Base-by-base conservation (phyloP, 1,140 invertebrate species). In the Pogonomyrmex barbatus region DNA sequence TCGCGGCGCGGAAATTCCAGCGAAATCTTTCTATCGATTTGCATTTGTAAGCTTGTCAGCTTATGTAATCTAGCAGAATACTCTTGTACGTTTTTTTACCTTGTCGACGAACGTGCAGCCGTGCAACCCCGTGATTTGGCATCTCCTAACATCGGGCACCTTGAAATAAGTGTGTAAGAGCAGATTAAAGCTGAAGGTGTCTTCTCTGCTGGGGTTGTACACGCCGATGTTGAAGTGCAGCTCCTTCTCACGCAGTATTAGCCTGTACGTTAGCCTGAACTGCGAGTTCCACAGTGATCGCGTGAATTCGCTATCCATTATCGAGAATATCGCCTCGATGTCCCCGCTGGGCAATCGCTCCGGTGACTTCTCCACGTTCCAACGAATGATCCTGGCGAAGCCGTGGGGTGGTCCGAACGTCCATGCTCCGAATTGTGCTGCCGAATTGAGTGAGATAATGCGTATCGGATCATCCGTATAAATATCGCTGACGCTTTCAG, bases 81-180 rank as follows among this genome's bases (percentile, higher is more conserved):
- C 30, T 14, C 8, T 5, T 24, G 24, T 24, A 24, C 24, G 24
- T 12, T n/a, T 5, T 5, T 30, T 4, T 86, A 98, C 98, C 97
- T 99, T 99, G 94, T 99, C 98, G 89, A 98, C 97, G 94, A 98
- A 99, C 91, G 97, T 98, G 91, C 98, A 98, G 47, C 98, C 98
- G 92, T 98, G 97, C 90, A 99, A 96, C 50, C 98, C 98, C 60
- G 97, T 98, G 89, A 99, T 97, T 95, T 98, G 97, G 92, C 98
- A 98, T 78, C 98, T 96, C 54, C 97, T 96, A 5, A 99, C 98
- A 95, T 99, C 98, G 65, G 98, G 98, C 88, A 99, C 98, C 96
- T 98, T 98, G 94, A 99, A 98, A 95, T 99, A 99, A 9, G 98
- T 99, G 94, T 99, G 98, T 88, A 99, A 95, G 47, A 99, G 95